Evolutionary conservation across 2,888 invertebrate species (phyloP), one percentile per base, ranked within the genome.

Genomic region (Idaea straminata): DNA sequence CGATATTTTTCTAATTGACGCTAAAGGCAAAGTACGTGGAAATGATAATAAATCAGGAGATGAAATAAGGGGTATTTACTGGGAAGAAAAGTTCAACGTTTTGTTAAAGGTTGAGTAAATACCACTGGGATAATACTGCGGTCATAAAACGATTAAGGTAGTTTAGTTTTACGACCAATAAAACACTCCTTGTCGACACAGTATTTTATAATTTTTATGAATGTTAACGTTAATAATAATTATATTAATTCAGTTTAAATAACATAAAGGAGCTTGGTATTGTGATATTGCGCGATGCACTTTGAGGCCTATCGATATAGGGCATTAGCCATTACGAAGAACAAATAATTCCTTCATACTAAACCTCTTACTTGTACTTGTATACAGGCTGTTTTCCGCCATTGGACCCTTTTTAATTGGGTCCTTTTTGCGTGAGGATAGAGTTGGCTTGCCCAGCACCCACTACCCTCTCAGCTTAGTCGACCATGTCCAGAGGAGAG

Each of bases 141-240:
- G 66, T 64, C 68, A 63, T 69, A 62, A 66, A 69, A 60, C 63
- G 64, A 61, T 66, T 69, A 64, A 64, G 60, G 63, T 58, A 62
- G 63, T 69, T 62, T 63, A 57, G 59, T 64, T 64, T 66, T n/a
- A 66, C 35, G 68, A 63, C 61, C 62, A 62, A 61, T 64, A 61
- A 66, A 65, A 15, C 36, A 34, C 63, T 64, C 63, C 47, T 47
- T 47, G 47, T 47, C 47, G 47, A 47, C 47, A 47, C 47, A 47
- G 10, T 62, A 60, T 34, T 66, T 25, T 6, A 58, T 59, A 36
- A 36, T 10, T 58, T 6, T 60, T 25, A 15, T 58, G 47, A 62
- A 67, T 7, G 25, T 47, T 47, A 47, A 13, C 13, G 10, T 7
- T 47, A 3, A 13, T 47, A 4, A 47, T 47, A 3, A 13, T 47